Base-by-base conservation (phyloP, 2,797 vertebrate species). In the Enteromius radiatus region DNA sequence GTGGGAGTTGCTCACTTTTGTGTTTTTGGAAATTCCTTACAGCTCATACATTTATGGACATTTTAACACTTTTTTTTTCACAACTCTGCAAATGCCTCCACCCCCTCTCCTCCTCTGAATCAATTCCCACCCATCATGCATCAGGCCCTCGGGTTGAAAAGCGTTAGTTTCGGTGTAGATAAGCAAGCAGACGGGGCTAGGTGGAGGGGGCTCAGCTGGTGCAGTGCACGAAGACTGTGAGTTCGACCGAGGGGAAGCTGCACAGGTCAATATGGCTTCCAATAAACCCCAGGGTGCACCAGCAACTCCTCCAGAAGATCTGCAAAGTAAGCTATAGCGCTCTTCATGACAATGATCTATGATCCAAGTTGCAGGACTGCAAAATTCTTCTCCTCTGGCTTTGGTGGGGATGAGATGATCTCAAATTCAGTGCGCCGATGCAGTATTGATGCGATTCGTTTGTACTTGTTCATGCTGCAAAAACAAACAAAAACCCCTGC, bases 201-300 rank as follows among this genome's bases (percentile, higher is more conserved):
- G 84, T 86, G 84, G 78, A 81, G 64, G 74, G 49, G 85, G 85
- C 87, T 87, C 87, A 84, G 89, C 85, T 85, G 88, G 86, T 73
- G 73, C 82, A 78, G 76, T 80, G 80, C 78, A 84, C 71, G 75
- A 70, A 84, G 70, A 84, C 12, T 61, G 78, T 21, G 63, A 43
- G 87, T 83, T 86, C 81, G 85, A 86, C 78, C 71, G 67, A 85
- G 81, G 81, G 83, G 77, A 80, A 61, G 65, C 56, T 28, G 69
- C 67, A 45, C 68, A 52, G 87, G 87, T 87, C 85, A 88, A 88
- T 82, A 87, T 65, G 84, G 87, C 82, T 85, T 82, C 79, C 84
- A 83, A 85, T 83, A 84, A 84, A 88, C 70, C 87, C 84, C 85
- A 85, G 83, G 84, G 83, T 75, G 70, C 85, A 76, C 63, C 10